Conservation (phyloP, 1,140 invertebrate genomes). For the Apocrypta bakeri region DNA sequence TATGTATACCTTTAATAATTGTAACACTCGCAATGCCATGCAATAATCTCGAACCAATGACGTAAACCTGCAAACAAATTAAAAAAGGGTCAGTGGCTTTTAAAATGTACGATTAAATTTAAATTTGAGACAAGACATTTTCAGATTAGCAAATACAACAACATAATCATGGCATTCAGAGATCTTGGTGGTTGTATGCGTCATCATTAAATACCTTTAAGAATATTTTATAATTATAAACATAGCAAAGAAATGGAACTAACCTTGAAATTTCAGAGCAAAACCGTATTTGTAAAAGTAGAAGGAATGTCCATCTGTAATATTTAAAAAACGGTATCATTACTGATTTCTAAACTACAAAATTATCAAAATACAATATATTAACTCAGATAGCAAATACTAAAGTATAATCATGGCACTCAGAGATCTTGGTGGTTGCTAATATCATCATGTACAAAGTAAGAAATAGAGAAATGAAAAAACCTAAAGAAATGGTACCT, state of each 20-base stretch:
- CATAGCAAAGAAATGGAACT: not conserved
- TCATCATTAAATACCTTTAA: conserved; percentile 13
- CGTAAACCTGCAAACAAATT: not conserved
- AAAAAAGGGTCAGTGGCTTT: not conserved
- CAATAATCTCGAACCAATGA: no score
- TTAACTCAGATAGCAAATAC: conserved; percentile 51
- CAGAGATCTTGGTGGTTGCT: conserved; percentile 49
- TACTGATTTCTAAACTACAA: not conserved
- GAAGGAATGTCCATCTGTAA: not conserved
- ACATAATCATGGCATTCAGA: conserved; percentile 48
- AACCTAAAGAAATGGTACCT: no score
- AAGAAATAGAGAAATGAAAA: no score
- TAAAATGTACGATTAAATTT: not conserved
- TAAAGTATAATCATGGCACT: conserved; percentile 46
- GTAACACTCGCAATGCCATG: no score
- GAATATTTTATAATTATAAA: not conserved
- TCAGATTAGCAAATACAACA: conserved; percentile 51
- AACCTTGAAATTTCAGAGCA: not conserved
- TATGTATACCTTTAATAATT: no score
- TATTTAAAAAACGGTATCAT: not conserved
- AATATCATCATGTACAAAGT: conserved; percentile 35
- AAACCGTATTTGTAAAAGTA: not conserved
- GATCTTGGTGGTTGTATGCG: conserved; percentile 50
- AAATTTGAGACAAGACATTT: not conserved
- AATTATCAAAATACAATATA: not conserved